Evolutionary conservation across 2,888 invertebrate species (phyloP).

Genomic region (Eulithis testata): DNA sequence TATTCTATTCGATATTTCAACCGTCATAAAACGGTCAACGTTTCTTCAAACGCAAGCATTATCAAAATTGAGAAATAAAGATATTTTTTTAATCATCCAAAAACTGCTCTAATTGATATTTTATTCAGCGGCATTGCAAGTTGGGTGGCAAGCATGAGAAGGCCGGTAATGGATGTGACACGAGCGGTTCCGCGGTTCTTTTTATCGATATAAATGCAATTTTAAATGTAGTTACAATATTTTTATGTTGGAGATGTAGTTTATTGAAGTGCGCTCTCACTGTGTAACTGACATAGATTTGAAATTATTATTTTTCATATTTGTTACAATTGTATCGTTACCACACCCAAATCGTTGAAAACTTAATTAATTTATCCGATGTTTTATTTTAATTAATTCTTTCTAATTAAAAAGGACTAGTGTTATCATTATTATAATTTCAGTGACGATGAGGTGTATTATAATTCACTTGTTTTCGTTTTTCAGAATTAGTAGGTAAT

Average conservation of each 20-base stretch:
- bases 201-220: conserved; percentile 60
- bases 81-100: conserved; percentile 66
- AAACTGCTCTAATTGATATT: conserved; percentile 82
- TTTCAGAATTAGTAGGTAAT: no score
- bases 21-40: not conserved
- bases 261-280: conserved; percentile 15
- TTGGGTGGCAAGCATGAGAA: conserved; percentile 78
- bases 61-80: conserved; percentile 80
- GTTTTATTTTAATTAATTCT: no score
- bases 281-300: no score
- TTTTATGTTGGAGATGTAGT: conserved; percentile 25
- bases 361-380: no score
- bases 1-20: no score
- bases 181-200: conserved; percentile 58
- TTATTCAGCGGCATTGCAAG: conserved; percentile 76
- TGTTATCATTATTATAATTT: no score
- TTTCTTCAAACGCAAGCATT: conserved; percentile 60
- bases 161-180: conserved; percentile 72
- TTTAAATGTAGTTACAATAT: conserved; percentile 42
- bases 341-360: no score
- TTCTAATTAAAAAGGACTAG: no score
- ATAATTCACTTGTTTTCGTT: no score
- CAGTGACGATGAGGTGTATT: no score
- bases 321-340: no score
- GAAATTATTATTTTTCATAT: no score